A percentile compares a stretch with the other conserved stretches of the same genome.
phyloP scores from a whole-genome alignment of 2,797 vertebrate species.

The Enteromius mattozi region DNA sequence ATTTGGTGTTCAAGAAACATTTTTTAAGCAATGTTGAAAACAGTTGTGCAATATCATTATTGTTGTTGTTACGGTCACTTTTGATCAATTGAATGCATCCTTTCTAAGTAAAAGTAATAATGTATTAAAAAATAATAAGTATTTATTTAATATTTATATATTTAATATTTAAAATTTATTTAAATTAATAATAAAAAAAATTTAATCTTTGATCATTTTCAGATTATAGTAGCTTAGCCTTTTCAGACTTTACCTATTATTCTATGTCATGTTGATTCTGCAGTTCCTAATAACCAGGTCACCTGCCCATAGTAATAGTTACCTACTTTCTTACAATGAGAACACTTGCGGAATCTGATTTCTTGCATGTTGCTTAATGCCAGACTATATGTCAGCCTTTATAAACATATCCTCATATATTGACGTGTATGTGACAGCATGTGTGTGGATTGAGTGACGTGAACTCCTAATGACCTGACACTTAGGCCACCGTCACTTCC shows the following conservation, averaged over 20 bases:
- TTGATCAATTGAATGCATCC: background rate
- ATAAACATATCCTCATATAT: background rate
- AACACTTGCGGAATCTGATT: background rate
- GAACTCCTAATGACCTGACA: constrained; percentile 65
- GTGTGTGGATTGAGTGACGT: constrained; percentile 34
- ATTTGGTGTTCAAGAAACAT: background rate
- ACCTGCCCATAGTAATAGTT: background rate
- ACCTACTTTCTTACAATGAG: background rate
- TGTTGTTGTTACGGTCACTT: background rate
- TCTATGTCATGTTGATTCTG: background rate
- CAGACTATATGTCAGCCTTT: background rate
- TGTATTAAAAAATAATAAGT: background rate
- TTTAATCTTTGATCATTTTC: background rate
- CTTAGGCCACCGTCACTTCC: constrained; percentile 58
- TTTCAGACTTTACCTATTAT: background rate
- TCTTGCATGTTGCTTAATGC: background rate
- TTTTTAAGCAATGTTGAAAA: background rate
- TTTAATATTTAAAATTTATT: too few species aligned
- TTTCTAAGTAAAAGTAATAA: background rate
- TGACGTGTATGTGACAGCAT: background rate
- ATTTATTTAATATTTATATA: too few species aligned
- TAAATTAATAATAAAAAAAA: too few species aligned
- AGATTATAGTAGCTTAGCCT: background rate
- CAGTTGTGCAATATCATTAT: background rate
- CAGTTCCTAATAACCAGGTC: background rate